phyloP scores from a whole-genome alignment of 2,888 invertebrate genomes.

The Dryadula phaetusa region DNA sequence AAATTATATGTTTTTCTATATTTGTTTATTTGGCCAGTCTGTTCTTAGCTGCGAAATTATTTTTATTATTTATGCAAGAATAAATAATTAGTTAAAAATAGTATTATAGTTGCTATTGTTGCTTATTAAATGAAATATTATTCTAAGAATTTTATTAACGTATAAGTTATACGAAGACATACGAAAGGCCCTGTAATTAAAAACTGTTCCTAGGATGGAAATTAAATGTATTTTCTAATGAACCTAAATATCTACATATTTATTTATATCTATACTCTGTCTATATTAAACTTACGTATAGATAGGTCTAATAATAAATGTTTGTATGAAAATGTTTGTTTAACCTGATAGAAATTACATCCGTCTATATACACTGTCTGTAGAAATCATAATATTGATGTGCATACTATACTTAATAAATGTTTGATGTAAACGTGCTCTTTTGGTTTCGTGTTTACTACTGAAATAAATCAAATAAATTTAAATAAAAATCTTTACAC shows the following conservation, averaged over 20 bases:
- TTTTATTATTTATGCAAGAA: background rate
- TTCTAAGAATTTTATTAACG: slow-evolving; percentile 13
- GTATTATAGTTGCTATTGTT: background rate
- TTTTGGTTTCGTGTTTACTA: slow-evolving; percentile 35
- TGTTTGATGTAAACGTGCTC: slow-evolving; percentile 39
- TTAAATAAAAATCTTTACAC: background rate
- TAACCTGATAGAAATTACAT: slow-evolving; percentile 41
- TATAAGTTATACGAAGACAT: slow-evolving; percentile 27
- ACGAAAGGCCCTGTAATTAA: slow-evolving; percentile 29
- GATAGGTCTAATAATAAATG: slow-evolving; percentile 41
- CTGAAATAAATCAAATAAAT: background rate
- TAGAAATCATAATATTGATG: slow-evolving; percentile 40
- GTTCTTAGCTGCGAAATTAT: too few relatives aligned
- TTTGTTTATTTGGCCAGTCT: too few relatives aligned
- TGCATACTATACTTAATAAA: slow-evolving; percentile 41
- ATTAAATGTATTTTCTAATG: slow-evolving; percentile 24
- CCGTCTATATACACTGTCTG: slow-evolving; percentile 46
- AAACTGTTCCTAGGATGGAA: slow-evolving; percentile 39
- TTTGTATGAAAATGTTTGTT: slow-evolving; percentile 33
- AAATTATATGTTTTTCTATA: too few relatives aligned
- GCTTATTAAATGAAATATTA: background rate
- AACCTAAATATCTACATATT: slow-evolving; percentile 14
- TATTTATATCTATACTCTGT: slow-evolving; percentile 35
- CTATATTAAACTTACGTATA: slow-evolving; percentile 38
- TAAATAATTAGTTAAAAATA: background rate